Base-by-base conservation (phyloP, 1,140 invertebrate genomes). In the Sesamia nonagrioides region DNA sequence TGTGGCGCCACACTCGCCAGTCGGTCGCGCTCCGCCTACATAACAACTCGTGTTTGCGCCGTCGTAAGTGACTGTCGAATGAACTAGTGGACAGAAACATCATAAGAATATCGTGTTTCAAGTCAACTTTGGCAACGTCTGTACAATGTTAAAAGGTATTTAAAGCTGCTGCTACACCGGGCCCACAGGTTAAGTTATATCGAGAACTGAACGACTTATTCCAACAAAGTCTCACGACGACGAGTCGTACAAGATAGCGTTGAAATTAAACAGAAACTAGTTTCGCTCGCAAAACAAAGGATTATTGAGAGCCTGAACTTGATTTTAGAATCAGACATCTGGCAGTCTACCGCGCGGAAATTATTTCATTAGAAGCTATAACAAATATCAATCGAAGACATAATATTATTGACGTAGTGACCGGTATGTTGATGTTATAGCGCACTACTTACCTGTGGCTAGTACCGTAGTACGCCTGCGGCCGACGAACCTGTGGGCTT, bases 21-120 rank as follows among this genome's bases (percentile, higher is more conserved):
- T 27, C 27, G 1, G 27, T 27, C 27, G 27, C 27, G 27, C 27
- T 33, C 13, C 56, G 18, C 18, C 52, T 9, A 9, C 54, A 35
- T 6, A 27, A 27, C 27, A 27, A 27, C 27, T 5, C 33, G 33
- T 8, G 33, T 9, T n/a, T 1, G 42, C 40, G 17, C 18, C 18
- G n/a, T 18, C 52, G 42, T 27, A 21, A 68, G 63, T 11, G 21
- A 11, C 40, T 21, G 40, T 27, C 40, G 63, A 61, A 56, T 61
- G 77, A 45, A 73, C 45, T 37, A 37, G 27, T 79, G 88, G 88
- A 89, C 88, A 89, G 88, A 89, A 27, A 87, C 83, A 79, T 89
- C 86, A 89, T 89, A 89, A 89, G 88, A 89, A 85, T 82, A 71
- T 82, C 83, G 80, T 72, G 56, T 54, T 79, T 60, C 56, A 48